These are phyloP conservation scores for Rostratula benghalensis DNA, from an alignment of 2,113 vertebrate genomes.

Conservation along the genomic window DNA sequence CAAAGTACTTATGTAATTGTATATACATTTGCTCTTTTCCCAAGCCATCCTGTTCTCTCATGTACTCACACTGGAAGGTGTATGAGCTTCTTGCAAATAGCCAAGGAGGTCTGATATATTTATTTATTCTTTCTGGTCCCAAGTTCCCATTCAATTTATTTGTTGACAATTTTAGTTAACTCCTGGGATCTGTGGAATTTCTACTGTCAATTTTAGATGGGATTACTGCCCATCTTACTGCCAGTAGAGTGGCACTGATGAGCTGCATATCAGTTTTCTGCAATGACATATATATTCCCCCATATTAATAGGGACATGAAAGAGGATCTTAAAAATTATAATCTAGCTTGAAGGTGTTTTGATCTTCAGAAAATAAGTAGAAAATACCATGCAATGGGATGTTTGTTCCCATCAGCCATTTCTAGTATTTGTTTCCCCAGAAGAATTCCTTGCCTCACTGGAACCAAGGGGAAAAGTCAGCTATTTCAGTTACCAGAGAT, in stretches of 20 bases:
- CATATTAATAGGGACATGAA: not conserved
- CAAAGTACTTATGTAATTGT: not conserved
- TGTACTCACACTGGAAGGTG: not conserved
- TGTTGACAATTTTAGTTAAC: not conserved
- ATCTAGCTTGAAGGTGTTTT: not conserved
- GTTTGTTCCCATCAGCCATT: not conserved
- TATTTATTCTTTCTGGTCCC: not conserved
- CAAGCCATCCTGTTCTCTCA: not conserved
- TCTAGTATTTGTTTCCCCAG: not conserved
- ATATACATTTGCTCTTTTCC: not conserved
- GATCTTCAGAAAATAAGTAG: not conserved
- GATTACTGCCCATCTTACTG: not conserved
- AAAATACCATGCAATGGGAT: not conserved
- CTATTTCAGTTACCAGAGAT: not conserved
- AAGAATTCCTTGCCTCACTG: not conserved
- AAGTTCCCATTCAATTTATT: slow-evolving; percentile 11
- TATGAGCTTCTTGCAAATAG: not conserved
- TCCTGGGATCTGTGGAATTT: not conserved
- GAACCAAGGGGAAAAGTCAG: not conserved
- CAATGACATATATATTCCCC: not conserved
- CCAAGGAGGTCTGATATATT: not conserved
- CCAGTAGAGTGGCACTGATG: not conserved
- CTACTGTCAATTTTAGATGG: not conserved
- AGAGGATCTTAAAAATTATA: not conserved
- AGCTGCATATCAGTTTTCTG: not conserved